A percentile compares a stretch with the other conserved stretches of the same genome.
These are phyloP conservation scores for Tragelaphus strepsiceros DNA, from an alignment of 2,113 vertebrate genomes.

Conservation along the genomic window DNA sequence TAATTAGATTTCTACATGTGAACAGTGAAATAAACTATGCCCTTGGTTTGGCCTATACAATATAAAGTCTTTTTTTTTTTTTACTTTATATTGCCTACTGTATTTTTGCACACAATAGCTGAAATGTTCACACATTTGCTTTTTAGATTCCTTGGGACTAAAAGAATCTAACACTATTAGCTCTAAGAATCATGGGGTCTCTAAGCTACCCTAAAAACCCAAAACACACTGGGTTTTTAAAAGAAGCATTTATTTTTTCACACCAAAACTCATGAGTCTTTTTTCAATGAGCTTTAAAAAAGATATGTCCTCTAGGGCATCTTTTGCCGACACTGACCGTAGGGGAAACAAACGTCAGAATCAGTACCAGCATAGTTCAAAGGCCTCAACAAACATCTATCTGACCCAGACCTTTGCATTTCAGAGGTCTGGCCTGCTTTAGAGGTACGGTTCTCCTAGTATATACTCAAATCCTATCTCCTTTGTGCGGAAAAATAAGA, in stretches of 20 bases:
- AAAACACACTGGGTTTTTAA: background rate
- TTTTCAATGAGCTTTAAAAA: background rate
- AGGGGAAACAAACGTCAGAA: background rate
- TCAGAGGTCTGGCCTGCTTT: conserved; percentile 11
- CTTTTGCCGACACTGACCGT: background rate
- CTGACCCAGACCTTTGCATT: background rate
- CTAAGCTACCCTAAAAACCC: background rate
- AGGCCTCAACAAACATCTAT: background rate
- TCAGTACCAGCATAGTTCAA: background rate
- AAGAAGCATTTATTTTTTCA: background rate
- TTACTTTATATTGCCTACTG: background rate
- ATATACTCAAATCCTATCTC: conserved; percentile 63
- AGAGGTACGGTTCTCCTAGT: background rate
- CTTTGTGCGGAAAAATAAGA: conserved; percentile 75
- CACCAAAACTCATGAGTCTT: background rate
- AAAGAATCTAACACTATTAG: background rate
- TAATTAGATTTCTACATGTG: background rate
- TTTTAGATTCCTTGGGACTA: background rate
- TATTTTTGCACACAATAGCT: background rate
- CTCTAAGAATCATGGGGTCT: background rate
- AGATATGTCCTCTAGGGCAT: background rate
- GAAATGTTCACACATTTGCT: background rate
- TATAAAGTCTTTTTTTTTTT: background rate
- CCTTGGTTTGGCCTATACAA: background rate
- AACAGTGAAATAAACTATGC: background rate